phyloP scores from a whole-genome alignment of 1,140 invertebrate genomes.

The Maniola jurtina region DNA sequence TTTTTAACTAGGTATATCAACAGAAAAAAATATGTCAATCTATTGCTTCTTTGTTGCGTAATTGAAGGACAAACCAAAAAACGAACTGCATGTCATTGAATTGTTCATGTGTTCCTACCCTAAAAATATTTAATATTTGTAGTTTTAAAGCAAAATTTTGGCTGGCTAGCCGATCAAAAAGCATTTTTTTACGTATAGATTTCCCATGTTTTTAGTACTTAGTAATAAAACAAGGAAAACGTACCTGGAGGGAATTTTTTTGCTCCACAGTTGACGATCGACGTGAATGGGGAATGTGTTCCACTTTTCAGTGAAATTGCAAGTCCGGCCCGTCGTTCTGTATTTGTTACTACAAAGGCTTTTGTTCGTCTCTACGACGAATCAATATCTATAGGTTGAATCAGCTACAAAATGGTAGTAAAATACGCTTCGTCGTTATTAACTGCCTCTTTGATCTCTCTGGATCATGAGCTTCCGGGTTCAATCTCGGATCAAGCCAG shows the following conservation, averaged over 20 bases:
- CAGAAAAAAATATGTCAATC: no score
- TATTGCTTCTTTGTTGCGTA: no score
- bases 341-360: conserved; percentile 16
- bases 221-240: conserved; percentile 10
- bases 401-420: not conserved
- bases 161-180: not conserved
- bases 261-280: not conserved
- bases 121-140: no score
- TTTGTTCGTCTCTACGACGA: conserved; percentile 8
- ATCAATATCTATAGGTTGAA: conserved; percentile 18
- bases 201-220: not conserved
- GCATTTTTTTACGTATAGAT: not conserved
- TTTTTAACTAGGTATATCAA: no score
- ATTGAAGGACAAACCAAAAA: no score
- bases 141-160: no score
- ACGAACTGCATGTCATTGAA: no score
- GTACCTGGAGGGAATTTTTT: conserved; percentile 2
- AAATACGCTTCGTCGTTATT: no score
- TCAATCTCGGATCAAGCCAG: no score
- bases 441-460: no score
- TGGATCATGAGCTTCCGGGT: no score
- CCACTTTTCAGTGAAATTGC: conserved; percentile 23
- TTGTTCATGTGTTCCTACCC: no score
- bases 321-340: conserved; percentile 13
- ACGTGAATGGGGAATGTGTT: conserved; percentile 21